These are phyloP conservation scores for Phengaris alcon DNA, from an alignment of 2,888 invertebrate genomes.

Conservation along the genomic window DNA sequence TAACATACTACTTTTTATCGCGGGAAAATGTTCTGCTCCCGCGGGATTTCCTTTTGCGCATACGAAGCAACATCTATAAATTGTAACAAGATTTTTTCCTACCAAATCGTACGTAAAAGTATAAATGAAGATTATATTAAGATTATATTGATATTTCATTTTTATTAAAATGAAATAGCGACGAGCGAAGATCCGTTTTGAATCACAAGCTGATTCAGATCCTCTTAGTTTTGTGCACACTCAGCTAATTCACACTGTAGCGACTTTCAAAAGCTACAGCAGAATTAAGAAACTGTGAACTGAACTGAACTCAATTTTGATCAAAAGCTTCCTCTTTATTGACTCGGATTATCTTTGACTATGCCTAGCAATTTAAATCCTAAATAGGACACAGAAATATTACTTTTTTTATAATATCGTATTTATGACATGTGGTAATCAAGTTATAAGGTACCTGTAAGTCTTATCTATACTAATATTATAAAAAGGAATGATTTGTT, in stretches of 20 bases:
- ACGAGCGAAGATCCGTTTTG: constrained; percentile 19
- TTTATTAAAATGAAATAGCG: background rate
- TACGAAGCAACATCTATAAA: too few species aligned
- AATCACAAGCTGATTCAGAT: constrained; percentile 18
- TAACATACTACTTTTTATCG: too few species aligned
- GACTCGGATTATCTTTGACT: background rate
- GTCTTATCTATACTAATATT: too few species aligned
- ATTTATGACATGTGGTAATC: too few species aligned
- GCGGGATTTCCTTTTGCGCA: too few species aligned
- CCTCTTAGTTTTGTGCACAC: constrained; percentile 21
- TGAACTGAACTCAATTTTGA: background rate
- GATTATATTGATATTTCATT: background rate
- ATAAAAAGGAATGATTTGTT: too few species aligned
- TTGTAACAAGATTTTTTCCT: too few species aligned
- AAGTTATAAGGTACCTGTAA: too few species aligned
- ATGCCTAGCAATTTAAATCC: background rate
- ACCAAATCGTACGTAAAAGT: too few species aligned
- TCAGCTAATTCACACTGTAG: constrained; percentile 10
- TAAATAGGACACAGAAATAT: too few species aligned
- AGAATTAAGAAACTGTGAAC: background rate
- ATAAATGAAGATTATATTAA: background rate
- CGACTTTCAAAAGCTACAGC: background rate
- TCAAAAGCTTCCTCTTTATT: background rate
- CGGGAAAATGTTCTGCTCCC: too few species aligned
- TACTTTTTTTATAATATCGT: too few species aligned